These are phyloP conservation scores for Acanthaster planci DNA, from an alignment of 35 echinoderm and acorn worm species.

Conservation along the genomic window DNA sequence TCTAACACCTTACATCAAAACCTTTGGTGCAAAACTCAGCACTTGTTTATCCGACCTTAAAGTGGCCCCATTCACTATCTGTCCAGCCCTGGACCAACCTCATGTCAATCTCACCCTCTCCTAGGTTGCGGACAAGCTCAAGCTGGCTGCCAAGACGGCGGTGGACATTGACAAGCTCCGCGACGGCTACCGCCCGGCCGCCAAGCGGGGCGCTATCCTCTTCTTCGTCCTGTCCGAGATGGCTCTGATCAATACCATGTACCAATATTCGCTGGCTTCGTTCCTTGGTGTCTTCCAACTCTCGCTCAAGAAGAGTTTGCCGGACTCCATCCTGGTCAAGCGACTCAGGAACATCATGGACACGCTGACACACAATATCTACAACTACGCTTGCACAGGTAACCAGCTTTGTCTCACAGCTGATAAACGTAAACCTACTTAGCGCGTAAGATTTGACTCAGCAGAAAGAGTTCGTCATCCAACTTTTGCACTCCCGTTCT, in stretches of 20 bases:
- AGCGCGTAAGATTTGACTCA: background rate
- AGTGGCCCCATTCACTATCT: too few relatives aligned
- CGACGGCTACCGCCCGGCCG: constrained; percentile 95
- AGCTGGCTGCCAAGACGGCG: constrained; percentile 92
- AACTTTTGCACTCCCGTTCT: background rate
- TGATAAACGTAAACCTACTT: background rate
- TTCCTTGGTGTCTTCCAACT: constrained; percentile 92
- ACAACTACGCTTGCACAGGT: constrained; percentile 99
- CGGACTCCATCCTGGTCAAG: constrained; percentile 92
- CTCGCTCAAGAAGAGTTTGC: constrained; percentile 92
- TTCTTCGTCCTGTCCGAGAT: constrained; percentile 99
- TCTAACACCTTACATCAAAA: too few relatives aligned
- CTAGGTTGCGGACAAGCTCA: constrained; percentile 95
- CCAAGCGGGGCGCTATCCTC: constrained; percentile 96
- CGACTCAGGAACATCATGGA: constrained; percentile 96
- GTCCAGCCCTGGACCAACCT: background rate
- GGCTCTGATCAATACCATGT: constrained; percentile 99
- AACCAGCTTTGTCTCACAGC: background rate
- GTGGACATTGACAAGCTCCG: constrained; percentile 98
- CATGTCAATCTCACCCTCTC: too few relatives aligned
- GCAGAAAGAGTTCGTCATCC: background rate
- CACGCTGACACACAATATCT: constrained; percentile 92
- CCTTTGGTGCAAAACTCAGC: too few relatives aligned
- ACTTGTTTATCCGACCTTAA: too few relatives aligned
- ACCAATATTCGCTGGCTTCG: constrained; percentile 93